Conservation (phyloP, 2,797 vertebrate species). For the Gymnoscopelus microlampas region DNA sequence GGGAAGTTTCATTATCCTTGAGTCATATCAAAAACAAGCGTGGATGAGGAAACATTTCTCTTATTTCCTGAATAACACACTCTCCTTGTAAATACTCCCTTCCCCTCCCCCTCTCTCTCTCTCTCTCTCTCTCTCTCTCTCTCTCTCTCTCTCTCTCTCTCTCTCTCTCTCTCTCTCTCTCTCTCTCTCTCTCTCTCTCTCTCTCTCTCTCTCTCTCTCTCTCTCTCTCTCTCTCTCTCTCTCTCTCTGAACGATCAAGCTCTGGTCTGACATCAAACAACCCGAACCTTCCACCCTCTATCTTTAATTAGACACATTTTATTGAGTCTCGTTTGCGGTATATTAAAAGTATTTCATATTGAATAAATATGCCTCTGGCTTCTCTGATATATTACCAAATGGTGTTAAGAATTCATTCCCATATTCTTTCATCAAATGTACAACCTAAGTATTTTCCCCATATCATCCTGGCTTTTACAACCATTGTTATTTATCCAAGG, state of each 20-base stretch:
- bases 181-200: slow-evolving; percentile 8
- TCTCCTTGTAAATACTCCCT: too few relatives aligned
- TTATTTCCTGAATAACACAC: too few relatives aligned
- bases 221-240: slow-evolving; percentile 32
- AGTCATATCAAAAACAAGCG: too few relatives aligned
- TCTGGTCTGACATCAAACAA: too few relatives aligned
- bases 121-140: not conserved
- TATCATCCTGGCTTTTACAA: not conserved
- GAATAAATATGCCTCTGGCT: slow-evolving; percentile 26
- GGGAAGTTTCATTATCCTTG: not conserved
- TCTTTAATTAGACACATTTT: slow-evolving; percentile 10
- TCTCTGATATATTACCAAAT: slow-evolving; percentile 12
- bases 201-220: slow-evolving; percentile 10
- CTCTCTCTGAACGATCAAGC: slow-evolving; percentile 19
- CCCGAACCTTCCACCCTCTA: not conserved
- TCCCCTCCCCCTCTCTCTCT: not conserved
- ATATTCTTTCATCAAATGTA: slow-evolving; percentile 14
- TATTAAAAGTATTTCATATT: slow-evolving; percentile 26
- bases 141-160: slow-evolving; percentile 19
- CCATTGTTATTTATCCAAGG: slow-evolving; percentile 2
- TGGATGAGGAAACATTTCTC: too few relatives aligned
- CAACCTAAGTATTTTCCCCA: slow-evolving; percentile 10
- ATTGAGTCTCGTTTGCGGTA: slow-evolving; percentile 6
- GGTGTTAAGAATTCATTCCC: slow-evolving; percentile 10
- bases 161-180: slow-evolving; percentile 39